Base-by-base conservation (phyloP, 2,113 vertebrate genomes). In the Brachyhypopomus gauderio region DNA sequence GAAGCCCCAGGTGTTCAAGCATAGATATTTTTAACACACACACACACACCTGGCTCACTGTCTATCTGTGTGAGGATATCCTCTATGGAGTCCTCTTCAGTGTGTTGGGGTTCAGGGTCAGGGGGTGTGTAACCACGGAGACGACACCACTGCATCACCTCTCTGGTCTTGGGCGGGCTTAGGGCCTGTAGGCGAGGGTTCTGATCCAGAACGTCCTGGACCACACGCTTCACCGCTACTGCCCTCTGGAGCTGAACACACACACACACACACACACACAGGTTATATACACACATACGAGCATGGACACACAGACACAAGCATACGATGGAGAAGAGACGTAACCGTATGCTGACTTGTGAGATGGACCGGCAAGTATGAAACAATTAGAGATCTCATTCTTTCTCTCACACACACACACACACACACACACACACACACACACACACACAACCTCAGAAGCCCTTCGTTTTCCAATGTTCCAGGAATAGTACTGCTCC, bases 401-500 rank as follows among this genome's bases (percentile, higher is more conserved):
- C 34, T 56, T 70, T 14, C 30, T 34, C 59, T 11, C 48, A 56
- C 77, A 85, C 63, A 62, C 58, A 87, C 69, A 81, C 77, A 77
- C 55, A 79, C 25, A 48, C 41, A 48, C 80, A 78, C 45, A 75
- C 59, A 64, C 38, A 64, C 27, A 77, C 59, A 75, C 85, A 75
- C 30, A 63, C 56, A 8, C 7, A 25, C 16, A 17, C 7, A 27
- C 92, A 93, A 99, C 97, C 97, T 99, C 98, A 0, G 97, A 94
- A 30, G 97, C 98, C 87, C 98, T 94, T 72, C 97, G 94, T 85
- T 99, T 99, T 69, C 98, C 98, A 85, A 99, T 98, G 92, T 96
- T 98, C 98, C 98, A 99, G 81, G 95, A 94, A 82, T 96, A 98
- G 90, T 96, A 99, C 88, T 98, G 97, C 79, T 98, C 96, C 83